phyloP scores from a whole-genome alignment of 2,113 vertebrate species.

The Oreochromis aureus region DNA sequence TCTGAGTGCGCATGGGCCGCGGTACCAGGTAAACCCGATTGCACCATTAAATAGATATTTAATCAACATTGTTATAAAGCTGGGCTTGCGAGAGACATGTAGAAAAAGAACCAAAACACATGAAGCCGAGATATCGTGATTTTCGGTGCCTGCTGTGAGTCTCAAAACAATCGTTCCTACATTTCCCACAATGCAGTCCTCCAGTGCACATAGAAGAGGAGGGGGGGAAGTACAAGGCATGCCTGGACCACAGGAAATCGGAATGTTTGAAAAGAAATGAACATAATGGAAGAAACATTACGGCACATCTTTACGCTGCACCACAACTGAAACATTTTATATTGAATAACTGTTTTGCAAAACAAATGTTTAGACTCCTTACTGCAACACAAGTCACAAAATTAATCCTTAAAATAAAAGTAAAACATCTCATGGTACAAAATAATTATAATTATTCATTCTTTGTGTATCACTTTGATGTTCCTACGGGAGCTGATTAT shows the following conservation, averaged over 20 bases:
- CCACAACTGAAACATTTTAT: neutral
- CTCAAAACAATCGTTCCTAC: neutral
- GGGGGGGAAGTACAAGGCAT: neutral
- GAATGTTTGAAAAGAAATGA: neutral
- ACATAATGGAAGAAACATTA: neutral
- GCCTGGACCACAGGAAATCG: neutral
- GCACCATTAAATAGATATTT: neutral
- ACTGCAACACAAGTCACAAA: neutral
- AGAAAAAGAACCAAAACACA: neutral
- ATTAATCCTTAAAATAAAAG: neutral
- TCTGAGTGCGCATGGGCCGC: neutral
- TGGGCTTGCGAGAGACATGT: accelerated
- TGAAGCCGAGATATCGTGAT: neutral
- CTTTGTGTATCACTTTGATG: accelerated
- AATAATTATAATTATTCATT: neutral
- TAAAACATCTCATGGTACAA: neutral
- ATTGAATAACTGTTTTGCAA: neutral
- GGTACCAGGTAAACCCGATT: neutral
- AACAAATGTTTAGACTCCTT: neutral
- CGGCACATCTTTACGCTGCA: neutral
- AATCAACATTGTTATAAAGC: neutral
- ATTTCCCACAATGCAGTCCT: conserved; percentile 18
- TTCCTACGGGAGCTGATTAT: neutral
- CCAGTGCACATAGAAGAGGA: neutral
- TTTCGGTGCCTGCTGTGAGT: neutral